Base-by-base conservation (phyloP, 2,888 invertebrate species). In the Latrodectus elegans region DNA sequence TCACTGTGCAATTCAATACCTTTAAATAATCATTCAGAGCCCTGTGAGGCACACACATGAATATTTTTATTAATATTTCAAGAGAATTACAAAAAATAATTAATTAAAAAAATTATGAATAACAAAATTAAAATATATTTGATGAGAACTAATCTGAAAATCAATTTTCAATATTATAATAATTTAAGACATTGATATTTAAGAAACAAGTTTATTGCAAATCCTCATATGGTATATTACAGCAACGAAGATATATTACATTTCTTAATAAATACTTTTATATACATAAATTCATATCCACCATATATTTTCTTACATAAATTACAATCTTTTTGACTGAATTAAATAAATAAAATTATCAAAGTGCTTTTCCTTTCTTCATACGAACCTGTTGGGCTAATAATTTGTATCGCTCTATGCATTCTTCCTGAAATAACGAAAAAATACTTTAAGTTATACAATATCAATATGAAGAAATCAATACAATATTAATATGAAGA, bases 351-450 rank as follows among this genome's bases (percentile, higher is more conserved):
- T 14, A 22, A 51, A 52, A 72, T 53, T 53, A 70, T 77, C 73
- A 87, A 77, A 87, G 70, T 26, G 60, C 74, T 68, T 87, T 87
- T 26, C 67, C 77, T 91, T 76, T 89, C 89, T 81, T 89, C 72
- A 80, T 84, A 22, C 87, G 87, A n/a, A 89, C 49, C 65, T 86
- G 82, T 77, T 89, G 86, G 1, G 68, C 89, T 17, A 89, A 64
- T n/a, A 84, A 68, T 77, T 89, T 89, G 64, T 71, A 89, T 26
- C 89, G 75, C n/a, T 87, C 78, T 8, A 89, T 71, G 55, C 89
- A 89, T 76, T 89, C 89, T 68, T 89, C 89, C 89, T 89, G 55
- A 14, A 84, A 78, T 17, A 26, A 55, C 68, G 53, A 77, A 72
- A n/a, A 64, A 67, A 64, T 64, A 17, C 17, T 38, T 14, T 12